Percentiles rank a stretch among this genome's conserved stretches.
Conservation (phyloP, 2,888 invertebrate genomes). For the Clivina fossor region DNA sequence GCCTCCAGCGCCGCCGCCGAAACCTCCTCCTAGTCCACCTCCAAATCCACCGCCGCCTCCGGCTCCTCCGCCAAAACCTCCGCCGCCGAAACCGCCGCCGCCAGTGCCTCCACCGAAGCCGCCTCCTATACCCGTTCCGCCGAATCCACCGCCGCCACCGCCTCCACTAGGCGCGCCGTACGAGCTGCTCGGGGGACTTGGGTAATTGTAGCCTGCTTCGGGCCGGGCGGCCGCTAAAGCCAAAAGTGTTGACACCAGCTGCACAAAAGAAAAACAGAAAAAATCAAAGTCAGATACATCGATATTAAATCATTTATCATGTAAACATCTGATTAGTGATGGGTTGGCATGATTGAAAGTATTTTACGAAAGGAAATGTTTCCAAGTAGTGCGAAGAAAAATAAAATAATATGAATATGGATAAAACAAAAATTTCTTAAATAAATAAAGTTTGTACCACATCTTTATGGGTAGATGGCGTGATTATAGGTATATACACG, state of each 20-base stretch:
- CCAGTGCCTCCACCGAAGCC: conserved; percentile 44
- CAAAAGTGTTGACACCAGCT: conserved; percentile 55
- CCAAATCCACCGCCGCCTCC: conserved; percentile 39
- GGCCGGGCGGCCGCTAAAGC: conserved; percentile 64
- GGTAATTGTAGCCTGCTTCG: conserved; percentile 63
- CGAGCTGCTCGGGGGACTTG: conserved; percentile 51
- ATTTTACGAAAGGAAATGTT: too few species aligned
- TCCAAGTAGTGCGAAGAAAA: too few species aligned
- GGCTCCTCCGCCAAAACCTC: conserved; percentile 37
- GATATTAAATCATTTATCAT: too few species aligned
- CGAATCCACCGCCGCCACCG: conserved; percentile 47
- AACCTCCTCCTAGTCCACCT: conserved; percentile 36
- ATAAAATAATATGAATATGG: too few species aligned
- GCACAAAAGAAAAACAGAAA: conserved; percentile 37
- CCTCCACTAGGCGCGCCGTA: conserved; percentile 52
- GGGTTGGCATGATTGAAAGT: too few species aligned
- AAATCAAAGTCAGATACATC: too few species aligned
- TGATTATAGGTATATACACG: too few species aligned
- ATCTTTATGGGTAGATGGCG: too few species aligned
- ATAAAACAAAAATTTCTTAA: too few species aligned
- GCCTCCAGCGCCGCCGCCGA: conserved; percentile 35
- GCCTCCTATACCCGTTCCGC: conserved; percentile 42
- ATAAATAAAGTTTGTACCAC: too few species aligned
- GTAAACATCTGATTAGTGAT: background rate
- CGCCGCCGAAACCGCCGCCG: conserved; percentile 43